Conservation (phyloP, 2,797 vertebrate species). For the Bradypodion pumilum region DNA sequence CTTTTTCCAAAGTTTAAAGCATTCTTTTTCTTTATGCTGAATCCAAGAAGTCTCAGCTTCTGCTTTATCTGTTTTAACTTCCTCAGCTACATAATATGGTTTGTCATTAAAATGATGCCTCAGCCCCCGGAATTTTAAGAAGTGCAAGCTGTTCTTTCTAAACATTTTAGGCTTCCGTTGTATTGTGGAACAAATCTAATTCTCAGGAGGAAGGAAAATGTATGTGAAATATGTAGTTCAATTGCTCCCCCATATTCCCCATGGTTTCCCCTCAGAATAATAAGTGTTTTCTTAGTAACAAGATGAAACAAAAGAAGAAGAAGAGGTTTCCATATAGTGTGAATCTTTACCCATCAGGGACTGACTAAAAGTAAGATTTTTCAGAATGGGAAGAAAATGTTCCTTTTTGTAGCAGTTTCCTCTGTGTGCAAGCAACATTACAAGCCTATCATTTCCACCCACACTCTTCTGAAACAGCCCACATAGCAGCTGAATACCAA, state of each 20-base stretch:
- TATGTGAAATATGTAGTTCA: conserved; percentile 5
- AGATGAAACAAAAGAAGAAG: conserved; percentile 48
- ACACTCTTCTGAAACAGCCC: not conserved
- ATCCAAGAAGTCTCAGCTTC: not conserved
- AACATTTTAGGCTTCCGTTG: not conserved
- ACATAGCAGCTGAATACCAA: not conserved
- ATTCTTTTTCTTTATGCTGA: not conserved
- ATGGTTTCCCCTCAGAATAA: conserved; percentile 38
- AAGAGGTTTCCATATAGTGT: conserved; percentile 43
- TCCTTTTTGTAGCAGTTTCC: conserved; percentile 46
- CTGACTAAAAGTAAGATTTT: conserved; percentile 50
- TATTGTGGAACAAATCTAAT: conserved; percentile 19
- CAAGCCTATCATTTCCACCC: not conserved
- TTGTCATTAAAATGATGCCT: not conserved
- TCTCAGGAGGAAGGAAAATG: not conserved
- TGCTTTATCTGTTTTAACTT: not conserved
- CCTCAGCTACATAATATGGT: not conserved
- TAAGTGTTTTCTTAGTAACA: conserved; percentile 37
- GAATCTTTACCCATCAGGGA: conserved; percentile 37
- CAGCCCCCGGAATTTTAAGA: not conserved
- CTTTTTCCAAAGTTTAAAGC: not conserved
- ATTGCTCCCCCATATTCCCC: conserved; percentile 2
- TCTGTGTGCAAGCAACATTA: not conserved
- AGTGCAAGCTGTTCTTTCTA: not conserved
- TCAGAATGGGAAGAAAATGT: conserved; percentile 45